phyloP scores from a whole-genome alignment of 1,140 invertebrate genomes.

The Batillaria attramentaria region DNA sequence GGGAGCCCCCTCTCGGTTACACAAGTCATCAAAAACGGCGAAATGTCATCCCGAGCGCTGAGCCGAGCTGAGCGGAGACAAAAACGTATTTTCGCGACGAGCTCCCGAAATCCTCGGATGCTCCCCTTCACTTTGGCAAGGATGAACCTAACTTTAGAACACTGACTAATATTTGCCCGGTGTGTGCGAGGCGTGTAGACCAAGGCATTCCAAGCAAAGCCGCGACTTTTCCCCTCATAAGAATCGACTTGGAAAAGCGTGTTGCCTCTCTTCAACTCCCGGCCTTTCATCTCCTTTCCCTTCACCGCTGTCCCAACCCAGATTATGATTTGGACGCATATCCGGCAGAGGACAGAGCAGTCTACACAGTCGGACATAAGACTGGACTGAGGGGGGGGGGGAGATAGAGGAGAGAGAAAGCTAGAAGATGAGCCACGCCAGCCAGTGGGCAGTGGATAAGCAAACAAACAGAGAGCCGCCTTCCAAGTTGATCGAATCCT shows the following conservation, averaged over 20 bases:
- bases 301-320: conserved; percentile 16
- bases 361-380: too few relatives aligned
- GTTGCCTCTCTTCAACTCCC: neutral
- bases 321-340: conserved; percentile 31
- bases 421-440: too few relatives aligned
- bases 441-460: neutral
- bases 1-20: neutral
- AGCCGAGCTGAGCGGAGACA: neutral
- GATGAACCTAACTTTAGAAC: conserved; percentile 4
- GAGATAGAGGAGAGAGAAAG: too few relatives aligned
- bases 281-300: conserved; percentile 24
- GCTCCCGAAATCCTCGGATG: conserved; percentile 22
- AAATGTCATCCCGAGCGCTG: conserved; percentile 23
- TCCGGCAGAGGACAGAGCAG: too few relatives aligned
- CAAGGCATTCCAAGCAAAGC: conserved; percentile 27
- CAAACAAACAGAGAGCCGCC: neutral
- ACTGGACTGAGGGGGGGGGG: too few relatives aligned
- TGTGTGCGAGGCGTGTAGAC: conserved; percentile 19
- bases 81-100: conserved; percentile 22
- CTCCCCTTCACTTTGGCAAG: conserved; percentile 11
- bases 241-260: conserved; percentile 23
- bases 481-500: neutral
- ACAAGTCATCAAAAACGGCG: conserved; percentile 28
- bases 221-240: conserved; percentile 30
- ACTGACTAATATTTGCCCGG: conserved; percentile 23